Base-by-base conservation (phyloP, 2,797 vertebrate genomes). In the Macropus fuliginosus region DNA sequence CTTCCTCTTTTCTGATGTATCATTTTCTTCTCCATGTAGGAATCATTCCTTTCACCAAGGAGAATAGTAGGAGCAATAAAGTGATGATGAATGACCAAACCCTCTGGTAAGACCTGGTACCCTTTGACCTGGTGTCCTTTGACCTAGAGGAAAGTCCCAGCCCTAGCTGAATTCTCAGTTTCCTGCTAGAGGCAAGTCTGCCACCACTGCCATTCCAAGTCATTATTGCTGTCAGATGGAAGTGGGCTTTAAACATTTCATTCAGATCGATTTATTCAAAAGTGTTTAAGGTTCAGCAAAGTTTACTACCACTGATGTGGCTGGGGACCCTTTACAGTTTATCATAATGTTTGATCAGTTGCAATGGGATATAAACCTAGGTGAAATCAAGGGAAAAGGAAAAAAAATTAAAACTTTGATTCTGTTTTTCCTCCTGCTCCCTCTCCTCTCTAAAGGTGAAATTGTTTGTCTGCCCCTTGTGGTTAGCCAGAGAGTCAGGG, bases 211-310 rank as follows among this genome's bases (percentile, higher is more conserved):
- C 94, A 97, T 97, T 91, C 90, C 40, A 91, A 96, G 95, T 97
- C 93, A 97, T 98, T 97, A 94, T 96, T 98, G 96, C 92, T 97
- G 89, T 97, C 98, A 95, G 97, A 97, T 92, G 97, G 94, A 98
- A 98, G 96, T 94, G 56, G 0, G 59, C 90, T 98, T 98, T 98
- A 97, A 98, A 97, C 95, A 98, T 97, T 97, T 98, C 91, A 97
- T 98, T 97, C 54, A 74, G 91, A 98, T 98, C 21, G 34, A 98
- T 98, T 98, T 98, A 98, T 98, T 98, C 97, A 98, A 96, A 98
- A 97, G 96, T 98, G 94, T 98, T 98, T 98, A 98, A 99, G 96
- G 95, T 96, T 98, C 94, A 98, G 89, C 92, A 96, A 96, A 97
- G 96, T 98, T 98, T 98, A 97, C 96, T 87, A 97, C 97, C 97